A percentile compares a stretch with the other conserved stretches of the same genome.
Conservation (phyloP, 2,113 vertebrate species). For the Campylorhamphus procurvoides region DNA sequence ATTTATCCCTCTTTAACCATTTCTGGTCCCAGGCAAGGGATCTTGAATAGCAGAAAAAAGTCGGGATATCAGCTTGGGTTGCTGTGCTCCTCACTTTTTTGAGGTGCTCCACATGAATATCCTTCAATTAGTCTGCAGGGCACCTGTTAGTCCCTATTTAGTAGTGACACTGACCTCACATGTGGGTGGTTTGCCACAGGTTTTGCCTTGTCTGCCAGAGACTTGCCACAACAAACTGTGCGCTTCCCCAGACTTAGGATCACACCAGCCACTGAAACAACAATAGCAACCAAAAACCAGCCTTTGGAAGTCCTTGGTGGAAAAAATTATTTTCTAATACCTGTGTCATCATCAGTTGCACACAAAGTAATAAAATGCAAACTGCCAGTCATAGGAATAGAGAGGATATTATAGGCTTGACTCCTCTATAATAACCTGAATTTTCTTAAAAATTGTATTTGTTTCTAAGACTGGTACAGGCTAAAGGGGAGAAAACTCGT, state of each 20-base stretch:
- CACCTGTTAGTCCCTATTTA: neutral
- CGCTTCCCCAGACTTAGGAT: neutral
- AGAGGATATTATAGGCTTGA: neutral
- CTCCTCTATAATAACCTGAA: neutral
- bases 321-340: neutral
- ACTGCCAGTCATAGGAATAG: neutral
- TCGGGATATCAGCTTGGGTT: neutral
- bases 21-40: neutral
- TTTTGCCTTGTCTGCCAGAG: neutral
- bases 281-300: neutral
- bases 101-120: neutral
- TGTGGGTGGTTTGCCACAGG: neutral
- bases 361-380: neutral
- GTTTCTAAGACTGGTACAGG: neutral
- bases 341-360: neutral
- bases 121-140: neutral
- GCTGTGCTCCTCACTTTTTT: neutral
- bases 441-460: neutral
- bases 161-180: fast-evolving
- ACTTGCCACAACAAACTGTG: neutral
- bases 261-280: neutral
- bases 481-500: neutral
- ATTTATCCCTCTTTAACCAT: neutral
- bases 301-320: neutral
- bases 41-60: neutral